These are phyloP conservation scores for Catharus ustulatus DNA, from an alignment of 2,797 vertebrate species.

Conservation along the genomic window DNA sequence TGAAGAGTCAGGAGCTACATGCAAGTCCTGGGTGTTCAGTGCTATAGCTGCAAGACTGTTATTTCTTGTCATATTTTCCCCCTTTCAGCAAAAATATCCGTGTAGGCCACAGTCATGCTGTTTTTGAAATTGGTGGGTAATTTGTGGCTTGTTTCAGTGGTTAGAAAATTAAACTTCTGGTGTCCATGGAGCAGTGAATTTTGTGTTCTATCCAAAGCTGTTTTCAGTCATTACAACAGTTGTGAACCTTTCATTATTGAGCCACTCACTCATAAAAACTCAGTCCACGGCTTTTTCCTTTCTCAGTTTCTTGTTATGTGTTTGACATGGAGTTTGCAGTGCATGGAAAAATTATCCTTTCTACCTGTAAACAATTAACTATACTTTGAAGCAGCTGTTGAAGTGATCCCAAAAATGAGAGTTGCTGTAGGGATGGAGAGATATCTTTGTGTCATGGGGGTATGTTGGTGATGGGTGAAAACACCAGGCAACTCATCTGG, in stretches of 20 bases:
- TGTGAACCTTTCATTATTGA: background rate
- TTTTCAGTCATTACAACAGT: background rate
- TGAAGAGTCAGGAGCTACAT: background rate
- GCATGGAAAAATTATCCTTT: background rate
- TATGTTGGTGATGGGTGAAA: background rate
- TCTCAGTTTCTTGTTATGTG: background rate
- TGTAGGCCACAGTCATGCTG: background rate
- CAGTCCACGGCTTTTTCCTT: background rate
- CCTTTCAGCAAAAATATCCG: background rate
- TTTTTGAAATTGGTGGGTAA: background rate
- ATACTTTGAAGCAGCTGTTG: background rate
- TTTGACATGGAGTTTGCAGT: background rate
- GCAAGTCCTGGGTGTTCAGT: background rate
- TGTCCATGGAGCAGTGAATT: background rate
- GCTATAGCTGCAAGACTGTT: background rate
- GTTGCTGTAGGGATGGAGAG: background rate
- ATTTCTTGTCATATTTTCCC: background rate
- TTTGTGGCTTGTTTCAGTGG: background rate
- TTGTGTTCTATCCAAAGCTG: background rate
- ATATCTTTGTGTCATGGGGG: background rate
- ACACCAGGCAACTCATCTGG: background rate
- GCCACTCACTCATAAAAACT: background rate
- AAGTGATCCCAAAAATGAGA: background rate
- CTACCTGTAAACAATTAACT: background rate
- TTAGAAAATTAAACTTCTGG: background rate